These are phyloP conservation scores for Haemorhous mexicanus DNA, from an alignment of 2,113 vertebrate genomes.

Conservation along the genomic window DNA sequence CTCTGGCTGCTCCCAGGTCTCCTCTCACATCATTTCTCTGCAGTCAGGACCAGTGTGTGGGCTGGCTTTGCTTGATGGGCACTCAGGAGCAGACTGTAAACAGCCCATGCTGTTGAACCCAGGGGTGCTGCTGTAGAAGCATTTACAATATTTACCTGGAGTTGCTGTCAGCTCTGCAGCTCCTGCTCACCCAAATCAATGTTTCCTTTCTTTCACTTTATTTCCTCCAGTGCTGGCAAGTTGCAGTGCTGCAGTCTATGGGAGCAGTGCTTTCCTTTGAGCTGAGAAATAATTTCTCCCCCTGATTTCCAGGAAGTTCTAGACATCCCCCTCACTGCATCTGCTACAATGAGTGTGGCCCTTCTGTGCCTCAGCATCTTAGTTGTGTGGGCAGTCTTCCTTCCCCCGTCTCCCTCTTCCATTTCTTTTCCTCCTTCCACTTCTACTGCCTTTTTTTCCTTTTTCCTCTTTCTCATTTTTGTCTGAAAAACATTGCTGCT, in stretches of 20 bases:
- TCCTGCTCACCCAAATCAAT: not conserved
- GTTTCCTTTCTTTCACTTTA: not conserved
- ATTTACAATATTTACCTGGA: not conserved
- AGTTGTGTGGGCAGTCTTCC: not conserved
- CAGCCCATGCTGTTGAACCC: not conserved
- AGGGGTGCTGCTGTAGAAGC: not conserved
- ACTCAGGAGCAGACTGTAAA: not conserved
- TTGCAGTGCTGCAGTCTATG: not conserved
- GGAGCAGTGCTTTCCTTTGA: not conserved
- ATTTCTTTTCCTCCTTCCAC: not conserved
- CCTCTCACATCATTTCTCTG: not conserved
- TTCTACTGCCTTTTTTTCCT: not conserved
- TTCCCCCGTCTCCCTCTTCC: not conserved
- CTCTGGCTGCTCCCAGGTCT: not conserved
- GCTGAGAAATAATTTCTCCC: not conserved
- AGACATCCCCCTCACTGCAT: not conserved
- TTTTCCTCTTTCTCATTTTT: not conserved
- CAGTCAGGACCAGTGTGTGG: not conserved
- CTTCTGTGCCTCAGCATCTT: not conserved
- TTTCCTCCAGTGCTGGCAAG: not conserved
- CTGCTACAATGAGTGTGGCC: not conserved
- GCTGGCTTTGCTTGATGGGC: not conserved
- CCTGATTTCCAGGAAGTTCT: not conserved
- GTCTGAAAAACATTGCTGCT: not conserved
- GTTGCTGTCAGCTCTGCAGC: not conserved